Base-by-base conservation (phyloP, 2,888 invertebrate species). In the Clanis bilineata region DNA sequence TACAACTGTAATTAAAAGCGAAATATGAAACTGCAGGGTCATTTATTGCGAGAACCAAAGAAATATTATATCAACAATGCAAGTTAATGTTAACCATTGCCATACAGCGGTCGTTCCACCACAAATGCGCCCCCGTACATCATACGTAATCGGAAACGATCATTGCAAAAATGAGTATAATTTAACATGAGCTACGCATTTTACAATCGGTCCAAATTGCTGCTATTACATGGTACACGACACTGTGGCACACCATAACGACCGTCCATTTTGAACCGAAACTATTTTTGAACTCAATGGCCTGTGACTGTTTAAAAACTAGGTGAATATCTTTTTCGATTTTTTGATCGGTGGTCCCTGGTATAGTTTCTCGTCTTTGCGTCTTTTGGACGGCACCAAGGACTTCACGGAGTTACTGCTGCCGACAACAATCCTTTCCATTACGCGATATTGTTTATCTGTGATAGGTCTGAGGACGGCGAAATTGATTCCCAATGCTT, bases 71-170 rank as follows among this genome's bases (percentile, higher is more conserved):
- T 18, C 51, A 56, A 56, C 56, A 56, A 41, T 56, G 56, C 15
- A 18, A 32, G 32, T 32, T 51, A 51, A 51, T 51, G 32, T 3
- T 51, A 9, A 28, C 51, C 51, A 69, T 75, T 69, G 69, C 70
- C 75, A 73, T 72, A 68, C 75, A 73, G 73, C 75, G 73, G 75
- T 72, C 71, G 69, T 77, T 76, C 70, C 71, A 67, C 76, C 79
- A 75, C 76, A 80, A 82, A 80, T 76, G 78, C 73, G 73, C 67
- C 70, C 51, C 73, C 76, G 83, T 88, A 80, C 80, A 86, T 89
- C 86, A 87, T 77, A 77, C 82, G 84, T 87, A 88, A 89, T 88
- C 88, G 88, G 88, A 90, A 88, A 75, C 85, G 86, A 88, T 89
- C 88, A 86, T 83, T 88, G 84, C 85, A 82, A 79, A 85, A 86